Base-by-base conservation (phyloP, 1,140 invertebrate species). In the Zelostemma sp. region DNA sequence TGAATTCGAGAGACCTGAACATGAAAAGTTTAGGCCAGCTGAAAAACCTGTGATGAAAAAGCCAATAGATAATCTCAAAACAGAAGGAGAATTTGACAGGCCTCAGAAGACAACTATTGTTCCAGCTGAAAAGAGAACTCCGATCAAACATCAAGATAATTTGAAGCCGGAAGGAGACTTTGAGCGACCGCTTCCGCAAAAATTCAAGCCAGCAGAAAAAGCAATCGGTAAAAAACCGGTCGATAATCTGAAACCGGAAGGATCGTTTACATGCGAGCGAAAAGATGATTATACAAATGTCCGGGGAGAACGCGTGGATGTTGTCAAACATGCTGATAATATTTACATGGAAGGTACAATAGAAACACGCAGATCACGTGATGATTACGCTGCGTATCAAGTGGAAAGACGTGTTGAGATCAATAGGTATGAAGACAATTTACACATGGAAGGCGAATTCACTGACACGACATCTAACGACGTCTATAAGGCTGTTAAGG, bases 111-210 rank as follows among this genome's bases (percentile, higher is more conserved):
- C 77, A 0, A 73, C 83, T 18, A 75, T 80, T 1, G 88, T 84
- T 1, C 85, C 80, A 47, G 82, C 60, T 21, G 86, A 84, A 25
- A 88, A 84, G 65, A 90, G 89, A 0, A 61, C 83, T 91, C 0
- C 79, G 76, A 47, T 85, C 86, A 0, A 89, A 74, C 88, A 88
- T 46, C 82, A 87, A 68, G 91, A 92, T 78, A 92, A 92, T 73
- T 81, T 93, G 11, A 85, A 80, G 68, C 85, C 87, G 50, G 89
- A 90, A 66, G 87, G 82, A 31, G 84, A 87, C 18, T 90, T 90
- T 73, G 83, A 84, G 38, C 76, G 81, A 33, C 78, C 82, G 11
- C 62, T 81, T 33, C 83, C 85, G 16, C 77, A 86, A 45, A 76
- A 85, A 62, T 85, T 86, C 80, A 76, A 75, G 1, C 88, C 88